A percentile compares a stretch with the other conserved stretches of the same genome.
Evolutionary conservation across 2,113 vertebrate species (phyloP).

Genomic region (Osmerus mordax): DNA sequence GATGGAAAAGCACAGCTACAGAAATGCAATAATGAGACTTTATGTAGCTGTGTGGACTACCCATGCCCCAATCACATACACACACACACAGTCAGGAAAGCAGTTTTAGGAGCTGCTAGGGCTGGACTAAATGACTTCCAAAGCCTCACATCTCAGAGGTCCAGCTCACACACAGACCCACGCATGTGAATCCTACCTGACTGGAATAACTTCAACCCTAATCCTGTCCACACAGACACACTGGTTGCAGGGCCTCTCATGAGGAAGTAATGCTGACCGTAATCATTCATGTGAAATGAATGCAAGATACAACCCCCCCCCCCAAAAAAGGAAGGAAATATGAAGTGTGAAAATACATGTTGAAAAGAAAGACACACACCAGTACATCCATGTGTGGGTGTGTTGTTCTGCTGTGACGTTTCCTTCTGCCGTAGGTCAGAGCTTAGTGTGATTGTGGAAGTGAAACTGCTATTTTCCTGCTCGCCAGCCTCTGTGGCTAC

Average conservation of each 20-base stretch:
- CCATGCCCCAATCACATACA: neutral
- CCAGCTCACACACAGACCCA: neutral
- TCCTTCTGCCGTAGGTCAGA: slow-evolving; percentile 4
- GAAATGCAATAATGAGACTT: slow-evolving; percentile 9
- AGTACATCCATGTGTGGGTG: no score
- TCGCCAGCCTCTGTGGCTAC: neutral
- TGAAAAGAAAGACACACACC: no score
- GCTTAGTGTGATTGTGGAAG: slow-evolving; percentile 33
- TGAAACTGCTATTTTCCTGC: slow-evolving; percentile 37
- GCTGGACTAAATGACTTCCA: no score
- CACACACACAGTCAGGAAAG: neutral
- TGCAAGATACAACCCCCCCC: no score
- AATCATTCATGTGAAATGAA: neutral
- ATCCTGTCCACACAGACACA: neutral
- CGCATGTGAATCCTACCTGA: neutral
- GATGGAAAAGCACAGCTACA: slow-evolving; percentile 11
- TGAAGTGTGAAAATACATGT: no score
- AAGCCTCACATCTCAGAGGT: no score
- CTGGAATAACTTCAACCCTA: neutral
- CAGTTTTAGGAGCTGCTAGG: no score
- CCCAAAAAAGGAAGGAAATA: no score
- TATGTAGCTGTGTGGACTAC: neutral
- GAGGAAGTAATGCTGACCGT: neutral
- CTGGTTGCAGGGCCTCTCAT: neutral
- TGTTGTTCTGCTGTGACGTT: no score